These are phyloP conservation scores for Crenichthys baileyi DNA, from an alignment of 2,797 vertebrate species.

Conservation along the genomic window DNA sequence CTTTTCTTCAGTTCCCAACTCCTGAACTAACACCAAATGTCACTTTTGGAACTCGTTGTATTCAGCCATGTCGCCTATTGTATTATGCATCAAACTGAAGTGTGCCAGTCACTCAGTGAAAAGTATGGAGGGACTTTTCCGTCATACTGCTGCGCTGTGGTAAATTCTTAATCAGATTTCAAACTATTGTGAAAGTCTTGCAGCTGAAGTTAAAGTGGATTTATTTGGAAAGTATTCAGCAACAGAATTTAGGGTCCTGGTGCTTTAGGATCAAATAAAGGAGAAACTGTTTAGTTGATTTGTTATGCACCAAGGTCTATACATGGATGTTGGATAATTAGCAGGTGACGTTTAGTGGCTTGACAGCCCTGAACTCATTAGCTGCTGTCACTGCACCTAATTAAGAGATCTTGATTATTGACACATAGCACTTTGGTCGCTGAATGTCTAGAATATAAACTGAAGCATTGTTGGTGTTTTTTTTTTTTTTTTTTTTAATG, in stretches of 20 bases:
- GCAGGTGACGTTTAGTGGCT: conserved; percentile 61
- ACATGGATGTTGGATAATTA: conserved; percentile 38
- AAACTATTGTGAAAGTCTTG: conserved; percentile 13
- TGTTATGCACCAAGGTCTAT: not conserved
- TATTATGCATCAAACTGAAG: conserved; percentile 60
- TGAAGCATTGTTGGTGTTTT: conserved; percentile 63
- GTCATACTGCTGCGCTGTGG: conserved; percentile 4
- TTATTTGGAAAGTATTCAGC: not conserved
- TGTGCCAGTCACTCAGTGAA: conserved; percentile 39
- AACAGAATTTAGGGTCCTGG: not conserved
- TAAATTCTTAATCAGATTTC: conserved; percentile 9
- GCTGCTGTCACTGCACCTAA: conserved; percentile 69
- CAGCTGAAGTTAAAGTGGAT: not conserved
- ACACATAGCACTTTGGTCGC: conserved; percentile 72
- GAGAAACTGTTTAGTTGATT: not conserved
- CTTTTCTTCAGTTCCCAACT: conserved; percentile 53
- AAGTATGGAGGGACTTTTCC: conserved; percentile 33
- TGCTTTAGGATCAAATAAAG: conserved; percentile 8
- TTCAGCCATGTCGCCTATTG: conserved; percentile 62
- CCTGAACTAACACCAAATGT: conserved; percentile 69
- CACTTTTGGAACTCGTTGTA: conserved; percentile 51
- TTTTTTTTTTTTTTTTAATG: conserved; percentile 33
- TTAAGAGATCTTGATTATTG: conserved; percentile 80
- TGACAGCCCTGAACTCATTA: conserved; percentile 70
- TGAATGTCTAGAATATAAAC: conserved; percentile 67